phyloP scores from a whole-genome alignment of 1,140 invertebrate genomes.

The Chrysopa pallens region DNA sequence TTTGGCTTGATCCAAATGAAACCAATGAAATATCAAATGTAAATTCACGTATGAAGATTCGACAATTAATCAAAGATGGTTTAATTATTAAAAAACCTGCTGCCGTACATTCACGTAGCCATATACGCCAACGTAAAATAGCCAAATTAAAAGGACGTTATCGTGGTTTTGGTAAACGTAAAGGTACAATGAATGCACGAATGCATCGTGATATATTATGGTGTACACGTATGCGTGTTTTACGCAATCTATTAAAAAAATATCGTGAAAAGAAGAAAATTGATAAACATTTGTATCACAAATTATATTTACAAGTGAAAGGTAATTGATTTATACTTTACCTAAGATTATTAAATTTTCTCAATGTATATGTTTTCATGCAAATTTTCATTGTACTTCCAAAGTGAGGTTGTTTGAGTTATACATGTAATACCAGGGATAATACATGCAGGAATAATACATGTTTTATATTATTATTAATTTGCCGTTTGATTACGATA shows the following conservation, averaged over 20 bases:
- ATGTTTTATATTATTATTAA: no score
- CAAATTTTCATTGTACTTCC: no score
- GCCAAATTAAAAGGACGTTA: slow-evolving; percentile 57
- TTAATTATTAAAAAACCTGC: slow-evolving; percentile 65
- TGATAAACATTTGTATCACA: slow-evolving; percentile 60
- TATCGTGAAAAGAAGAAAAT: slow-evolving; percentile 67
- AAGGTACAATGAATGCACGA: slow-evolving; percentile 60
- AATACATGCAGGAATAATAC: no score
- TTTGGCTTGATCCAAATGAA: slow-evolving; percentile 76
- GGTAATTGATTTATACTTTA: no score
- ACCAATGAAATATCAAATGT: slow-evolving; percentile 63
- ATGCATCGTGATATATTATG: slow-evolving; percentile 44
- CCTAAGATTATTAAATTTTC: no score
- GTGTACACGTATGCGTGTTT: slow-evolving; percentile 55
- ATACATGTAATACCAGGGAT: no score
- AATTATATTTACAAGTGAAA: slow-evolving; percentile 62
- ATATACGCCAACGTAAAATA: slow-evolving; percentile 49
- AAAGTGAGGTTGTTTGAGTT: no score
- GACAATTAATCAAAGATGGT: slow-evolving; percentile 63
- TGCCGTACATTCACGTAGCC: slow-evolving; percentile 54
- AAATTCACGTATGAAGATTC: slow-evolving; percentile 57
- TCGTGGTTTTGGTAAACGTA: slow-evolving; percentile 58
- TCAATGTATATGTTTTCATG: no score
- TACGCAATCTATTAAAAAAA: slow-evolving; percentile 49
- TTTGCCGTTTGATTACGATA: no score